Evolutionary conservation across 2,888 invertebrate species (phyloP).

Genomic region (Chloroclysta siterata): DNA sequence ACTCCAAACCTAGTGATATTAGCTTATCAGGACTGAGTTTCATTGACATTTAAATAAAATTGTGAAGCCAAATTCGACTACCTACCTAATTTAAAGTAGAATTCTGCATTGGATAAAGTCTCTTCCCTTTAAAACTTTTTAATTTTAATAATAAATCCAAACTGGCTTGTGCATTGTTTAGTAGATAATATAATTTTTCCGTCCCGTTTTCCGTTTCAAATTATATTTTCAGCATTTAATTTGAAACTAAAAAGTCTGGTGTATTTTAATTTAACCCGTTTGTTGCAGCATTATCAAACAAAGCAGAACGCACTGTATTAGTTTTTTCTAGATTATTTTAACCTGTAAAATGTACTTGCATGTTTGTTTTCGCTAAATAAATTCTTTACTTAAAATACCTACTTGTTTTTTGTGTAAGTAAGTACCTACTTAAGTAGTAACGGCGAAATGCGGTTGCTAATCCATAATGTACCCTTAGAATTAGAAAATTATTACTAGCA

Average conservation of each 20-base stretch:
- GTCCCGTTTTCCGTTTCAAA: conserved; percentile 55
- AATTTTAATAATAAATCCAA: conserved; percentile 36
- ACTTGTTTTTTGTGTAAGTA: background rate
- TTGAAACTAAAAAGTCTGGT: conserved; percentile 16
- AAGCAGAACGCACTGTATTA: conserved; percentile 45
- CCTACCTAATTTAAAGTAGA: background rate
- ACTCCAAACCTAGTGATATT: conserved; percentile 66
- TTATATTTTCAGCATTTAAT: conserved; percentile 50
- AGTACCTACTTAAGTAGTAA: too few species aligned
- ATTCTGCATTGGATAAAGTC: conserved; percentile 8
- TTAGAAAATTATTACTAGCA: too few species aligned
- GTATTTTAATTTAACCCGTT: conserved; percentile 1
- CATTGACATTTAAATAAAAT: conserved; percentile 43
- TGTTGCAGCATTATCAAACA: conserved; percentile 49
- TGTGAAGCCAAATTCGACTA: conserved; percentile 18
- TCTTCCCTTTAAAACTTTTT: conserved; percentile 24
- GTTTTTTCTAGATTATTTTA: conserved; percentile 48
- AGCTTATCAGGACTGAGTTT: conserved; percentile 56
- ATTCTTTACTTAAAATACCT: conserved; percentile 45
- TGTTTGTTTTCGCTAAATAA: conserved; percentile 80
- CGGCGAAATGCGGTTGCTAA: too few species aligned
- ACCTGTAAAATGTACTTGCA: conserved; percentile 74
- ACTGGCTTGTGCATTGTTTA: conserved; percentile 57
- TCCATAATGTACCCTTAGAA: too few species aligned
- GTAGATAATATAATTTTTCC: conserved; percentile 48